Evolutionary conservation across 1,140 invertebrate species (phyloP), one percentile per base, ranked within the genome.

Genomic region (Scaptodrosophila lebanonensis): DNA sequence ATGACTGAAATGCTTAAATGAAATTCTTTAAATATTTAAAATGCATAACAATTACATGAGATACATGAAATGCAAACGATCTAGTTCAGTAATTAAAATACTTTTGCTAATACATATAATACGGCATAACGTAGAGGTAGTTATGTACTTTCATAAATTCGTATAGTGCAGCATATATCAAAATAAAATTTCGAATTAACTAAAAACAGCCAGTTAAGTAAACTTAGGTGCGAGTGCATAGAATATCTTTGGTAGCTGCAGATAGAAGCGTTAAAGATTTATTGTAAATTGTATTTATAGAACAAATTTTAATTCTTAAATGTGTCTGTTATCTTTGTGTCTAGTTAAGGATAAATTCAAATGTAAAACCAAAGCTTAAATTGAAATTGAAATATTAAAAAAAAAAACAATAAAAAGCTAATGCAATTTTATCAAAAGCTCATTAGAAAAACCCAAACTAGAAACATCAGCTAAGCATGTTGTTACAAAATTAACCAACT

Each of bases 1-100:
- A 76, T 60, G 75, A 79, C 75, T 79, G 75, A 79, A 82, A 75
- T 47, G 70, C 66, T 82, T 66, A 61, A 75, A 79, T 82, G 69
- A 75, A 75, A 75, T 56, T 53, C 65, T 79, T 82, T 79, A 65
- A 82, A 82, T 79, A 52, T 38, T 69, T 66, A 69, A 38, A 43
- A 36, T 15, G 20, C 48, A 62, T 57, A 45, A 15, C 1, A 32
- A 40, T 59, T 48, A 48, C 17, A 50, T 33, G 3, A 44, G 16
- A 51, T 29, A 27, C 29, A 65, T 50, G 29, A 73, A 61, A 64
- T 54, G 15, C 43, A 30, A 57, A 57, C 42, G 39, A 57, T 42
- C 7, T 75, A 76, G 70, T 79, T 72, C 67, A 72, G 66, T 64
- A 67, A 57, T 47, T 47, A 39, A 53, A 52, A 36, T 25, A 29